Evolutionary conservation across 2,888 invertebrate species (phyloP).

Genomic region (Lepeophtheirus nordmannii): DNA sequence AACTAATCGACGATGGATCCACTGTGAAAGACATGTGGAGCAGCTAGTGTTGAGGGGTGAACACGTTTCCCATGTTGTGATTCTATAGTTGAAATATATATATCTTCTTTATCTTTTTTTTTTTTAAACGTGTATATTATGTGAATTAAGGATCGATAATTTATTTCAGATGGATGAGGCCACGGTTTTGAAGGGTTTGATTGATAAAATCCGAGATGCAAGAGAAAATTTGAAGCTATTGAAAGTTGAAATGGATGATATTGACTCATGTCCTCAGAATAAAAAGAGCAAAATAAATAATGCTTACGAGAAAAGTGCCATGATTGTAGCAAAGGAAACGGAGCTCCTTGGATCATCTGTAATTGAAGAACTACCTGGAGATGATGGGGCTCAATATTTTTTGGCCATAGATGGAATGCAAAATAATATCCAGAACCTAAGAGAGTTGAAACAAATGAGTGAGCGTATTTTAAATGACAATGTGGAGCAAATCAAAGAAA

Average conservation of each 20-base stretch:
- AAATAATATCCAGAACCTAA: neutral
- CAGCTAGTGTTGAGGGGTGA: conserved; percentile 12
- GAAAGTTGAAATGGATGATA: neutral
- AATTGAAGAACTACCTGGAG: neutral
- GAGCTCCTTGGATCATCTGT: neutral
- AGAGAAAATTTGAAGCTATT: neutral
- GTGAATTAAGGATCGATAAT: too few relatives aligned
- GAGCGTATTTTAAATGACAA: neutral
- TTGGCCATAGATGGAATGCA: neutral
- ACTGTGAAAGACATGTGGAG: conserved; percentile 10
- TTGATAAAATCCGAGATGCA: neutral
- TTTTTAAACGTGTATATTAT: neutral
- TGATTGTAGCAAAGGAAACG: neutral
- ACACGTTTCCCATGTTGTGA: conserved; percentile 10
- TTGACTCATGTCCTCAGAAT: neutral
- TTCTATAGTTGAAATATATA: neutral
- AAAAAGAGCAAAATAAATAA: neutral
- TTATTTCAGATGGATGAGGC: conserved; percentile 4
- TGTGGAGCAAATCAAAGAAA: neutral
- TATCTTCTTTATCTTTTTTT: neutral
- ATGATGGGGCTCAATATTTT: neutral
- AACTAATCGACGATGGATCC: neutral
- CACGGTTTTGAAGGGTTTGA: neutral
- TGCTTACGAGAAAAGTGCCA: neutral
- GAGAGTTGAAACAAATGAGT: neutral